A percentile compares a stretch with the other conserved stretches of the same genome.
phyloP scores from a whole-genome alignment of 2,888 invertebrate species.

The Rotaria macrura region DNA sequence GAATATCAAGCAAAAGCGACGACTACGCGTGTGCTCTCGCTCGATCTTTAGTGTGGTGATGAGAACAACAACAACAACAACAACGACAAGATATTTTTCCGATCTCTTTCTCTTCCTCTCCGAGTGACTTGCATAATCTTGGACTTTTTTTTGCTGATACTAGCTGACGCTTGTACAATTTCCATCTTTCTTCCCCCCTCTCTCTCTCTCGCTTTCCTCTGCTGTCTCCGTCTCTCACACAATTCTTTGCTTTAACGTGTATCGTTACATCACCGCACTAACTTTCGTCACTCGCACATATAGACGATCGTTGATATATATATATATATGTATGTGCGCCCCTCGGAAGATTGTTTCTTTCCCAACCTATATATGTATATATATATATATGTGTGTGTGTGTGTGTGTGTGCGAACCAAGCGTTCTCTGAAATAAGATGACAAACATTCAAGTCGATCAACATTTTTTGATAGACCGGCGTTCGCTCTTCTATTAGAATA shows the following conservation, averaged over 20 bases:
- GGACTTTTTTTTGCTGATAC: background rate
- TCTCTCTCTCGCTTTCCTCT: background rate
- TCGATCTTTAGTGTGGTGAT: background rate
- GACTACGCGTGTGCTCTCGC: background rate
- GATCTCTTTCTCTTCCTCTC: constrained; percentile 2
- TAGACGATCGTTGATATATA: constrained; percentile 12
- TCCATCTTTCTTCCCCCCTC: background rate
- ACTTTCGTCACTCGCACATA: constrained; percentile 13
- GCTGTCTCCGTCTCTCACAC: background rate
- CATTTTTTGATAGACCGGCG: background rate
- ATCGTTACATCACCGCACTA: background rate
- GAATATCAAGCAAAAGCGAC: constrained; percentile 17
- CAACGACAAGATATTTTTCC: background rate
- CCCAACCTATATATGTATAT: background rate
- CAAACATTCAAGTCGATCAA: constrained; percentile 20
- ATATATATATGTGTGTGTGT: background rate
- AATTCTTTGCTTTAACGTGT: background rate
- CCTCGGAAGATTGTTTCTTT: background rate
- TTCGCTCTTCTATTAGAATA: background rate
- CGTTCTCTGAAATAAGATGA: background rate
- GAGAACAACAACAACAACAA: constrained; percentile 14
- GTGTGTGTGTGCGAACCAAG: background rate
- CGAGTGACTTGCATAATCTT: constrained; percentile 14
- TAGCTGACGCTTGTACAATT: background rate
- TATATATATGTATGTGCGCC: background rate